Conservation (phyloP, 2,797 vertebrate genomes). For the Aythya fuligula region DNA sequence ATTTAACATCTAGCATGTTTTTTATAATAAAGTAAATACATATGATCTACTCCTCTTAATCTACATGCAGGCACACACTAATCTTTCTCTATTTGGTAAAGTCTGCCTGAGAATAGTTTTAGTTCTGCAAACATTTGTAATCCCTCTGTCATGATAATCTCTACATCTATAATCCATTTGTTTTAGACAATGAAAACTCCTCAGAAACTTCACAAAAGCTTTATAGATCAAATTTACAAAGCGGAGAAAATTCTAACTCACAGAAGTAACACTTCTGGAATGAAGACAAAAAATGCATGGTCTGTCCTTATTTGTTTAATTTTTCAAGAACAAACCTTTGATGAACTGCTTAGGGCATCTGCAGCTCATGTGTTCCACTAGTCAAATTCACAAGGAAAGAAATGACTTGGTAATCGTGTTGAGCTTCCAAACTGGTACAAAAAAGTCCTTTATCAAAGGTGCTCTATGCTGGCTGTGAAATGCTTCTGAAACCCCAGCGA, state of each 20-base stretch:
- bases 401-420: neutral
- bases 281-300: neutral
- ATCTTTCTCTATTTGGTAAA: neutral
- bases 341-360: neutral
- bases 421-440: neutral
- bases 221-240: neutral
- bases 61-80: fast-evolving
- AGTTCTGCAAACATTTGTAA: conserved; percentile 3
- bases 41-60: neutral
- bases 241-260: neutral
- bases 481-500: fast-evolving
- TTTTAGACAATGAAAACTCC: neutral
- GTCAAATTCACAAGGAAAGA: neutral
- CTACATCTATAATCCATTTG: neutral
- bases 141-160: neutral
- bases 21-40: neutral
- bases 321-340: neutral
- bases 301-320: neutral
- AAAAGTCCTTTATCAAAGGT: neutral
- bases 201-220: neutral
- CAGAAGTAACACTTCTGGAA: neutral
- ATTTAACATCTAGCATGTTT: neutral
- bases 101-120: neutral
- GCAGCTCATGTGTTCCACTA: neutral
- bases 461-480: neutral